These are phyloP conservation scores for Campylomormyrus tamandua DNA, from an alignment of 2,113 vertebrate genomes.

Conservation along the genomic window DNA sequence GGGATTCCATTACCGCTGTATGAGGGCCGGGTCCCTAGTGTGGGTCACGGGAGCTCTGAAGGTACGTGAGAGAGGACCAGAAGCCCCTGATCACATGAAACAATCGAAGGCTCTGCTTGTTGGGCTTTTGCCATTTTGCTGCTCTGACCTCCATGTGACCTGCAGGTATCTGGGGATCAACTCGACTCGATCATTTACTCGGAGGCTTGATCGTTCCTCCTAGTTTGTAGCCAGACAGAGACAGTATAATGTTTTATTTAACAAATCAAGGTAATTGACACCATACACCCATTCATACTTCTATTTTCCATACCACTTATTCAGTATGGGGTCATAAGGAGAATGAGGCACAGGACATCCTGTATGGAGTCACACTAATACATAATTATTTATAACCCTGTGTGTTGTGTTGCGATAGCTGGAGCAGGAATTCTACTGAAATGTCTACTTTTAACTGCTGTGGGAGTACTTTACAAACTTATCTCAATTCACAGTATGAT, in stretches of 20 bases:
- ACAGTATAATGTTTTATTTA: slow-evolving; percentile 1
- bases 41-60: neutral
- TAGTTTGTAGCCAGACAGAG: neutral
- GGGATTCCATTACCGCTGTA: neutral
- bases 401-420: neutral
- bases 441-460: neutral
- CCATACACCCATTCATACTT: neutral
- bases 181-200: neutral
- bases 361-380: neutral
- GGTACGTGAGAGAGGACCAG: neutral
- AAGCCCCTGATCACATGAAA: neutral
- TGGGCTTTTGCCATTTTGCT: neutral
- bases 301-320: neutral
- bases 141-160: neutral
- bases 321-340: neutral
- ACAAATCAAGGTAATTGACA: neutral
- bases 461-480: neutral
- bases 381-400: neutral
- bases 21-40: neutral
- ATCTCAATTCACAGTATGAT: neutral
- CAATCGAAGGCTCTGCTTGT: neutral
- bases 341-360: neutral
- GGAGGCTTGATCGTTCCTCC: neutral
- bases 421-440: neutral
- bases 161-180: neutral